These are phyloP conservation scores for Scaptodrosophila lebanonensis DNA, from an alignment of 1,140 invertebrate genomes.

Conservation along the genomic window DNA sequence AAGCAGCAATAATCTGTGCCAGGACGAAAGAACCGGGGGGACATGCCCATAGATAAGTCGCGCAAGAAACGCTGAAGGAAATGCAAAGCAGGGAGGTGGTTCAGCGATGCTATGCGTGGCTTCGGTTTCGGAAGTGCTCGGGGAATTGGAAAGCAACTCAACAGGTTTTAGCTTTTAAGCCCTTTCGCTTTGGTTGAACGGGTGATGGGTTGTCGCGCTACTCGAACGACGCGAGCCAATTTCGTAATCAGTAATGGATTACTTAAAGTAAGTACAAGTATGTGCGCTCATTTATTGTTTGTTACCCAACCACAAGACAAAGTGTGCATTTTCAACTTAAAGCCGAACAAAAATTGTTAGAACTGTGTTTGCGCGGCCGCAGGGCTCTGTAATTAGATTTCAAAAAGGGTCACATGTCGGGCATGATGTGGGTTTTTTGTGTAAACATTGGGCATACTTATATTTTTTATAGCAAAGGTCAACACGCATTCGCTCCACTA, in stretches of 20 bases:
- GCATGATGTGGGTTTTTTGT: conserved; percentile 39
- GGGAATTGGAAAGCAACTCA: conserved; percentile 76
- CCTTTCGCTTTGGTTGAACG: conserved; percentile 29
- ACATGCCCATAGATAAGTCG: conserved; percentile 6
- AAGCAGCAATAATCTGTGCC: conserved; percentile 71
- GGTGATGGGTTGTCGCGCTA: no score
- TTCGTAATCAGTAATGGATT: conserved; percentile 64
- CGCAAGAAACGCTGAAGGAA: conserved; percentile 27
- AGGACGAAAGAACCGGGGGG: conserved; percentile 30
- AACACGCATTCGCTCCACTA: conserved; percentile 16
- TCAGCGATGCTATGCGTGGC: conserved; percentile 18
- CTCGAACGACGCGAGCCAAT: conserved; percentile 1
- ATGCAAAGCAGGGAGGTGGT: conserved; percentile 1
- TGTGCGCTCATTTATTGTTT: no score
- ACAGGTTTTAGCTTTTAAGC: conserved; percentile 77
- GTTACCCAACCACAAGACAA: no score
- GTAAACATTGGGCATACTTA: background rate
- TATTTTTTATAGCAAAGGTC: conserved; percentile 26
- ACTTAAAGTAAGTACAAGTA: conserved; percentile 71
- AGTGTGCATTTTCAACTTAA: conserved; percentile 9
- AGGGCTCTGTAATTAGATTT: conserved; percentile 59
- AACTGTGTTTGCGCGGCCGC: conserved; percentile 14
- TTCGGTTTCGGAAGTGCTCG: conserved; percentile 74
- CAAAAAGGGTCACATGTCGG: conserved; percentile 34
- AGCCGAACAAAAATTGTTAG: background rate